phyloP scores from a whole-genome alignment of 2,888 invertebrate species.

The Psylliodes chrysocephalus region DNA sequence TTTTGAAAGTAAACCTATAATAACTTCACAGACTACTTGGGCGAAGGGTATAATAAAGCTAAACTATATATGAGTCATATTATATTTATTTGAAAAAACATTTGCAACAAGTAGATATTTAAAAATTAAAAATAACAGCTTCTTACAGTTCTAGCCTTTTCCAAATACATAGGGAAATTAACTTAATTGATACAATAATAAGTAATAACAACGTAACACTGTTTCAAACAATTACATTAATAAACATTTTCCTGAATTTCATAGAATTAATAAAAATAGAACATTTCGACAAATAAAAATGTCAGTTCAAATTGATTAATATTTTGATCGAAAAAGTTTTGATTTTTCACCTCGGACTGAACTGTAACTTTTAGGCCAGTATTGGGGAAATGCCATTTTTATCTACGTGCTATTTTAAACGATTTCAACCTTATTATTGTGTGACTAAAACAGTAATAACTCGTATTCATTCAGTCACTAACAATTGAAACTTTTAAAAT shows the following conservation, averaged over 20 bases:
- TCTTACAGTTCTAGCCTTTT: background rate
- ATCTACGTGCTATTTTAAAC: background rate
- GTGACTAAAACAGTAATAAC: background rate
- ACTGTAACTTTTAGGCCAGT: too few species aligned
- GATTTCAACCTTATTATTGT: background rate
- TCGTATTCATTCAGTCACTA: background rate
- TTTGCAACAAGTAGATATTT: conserved; percentile 9
- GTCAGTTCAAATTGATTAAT: too few species aligned
- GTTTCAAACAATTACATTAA: background rate
- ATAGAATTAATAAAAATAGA: background rate
- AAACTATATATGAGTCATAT: background rate
- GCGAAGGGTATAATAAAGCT: background rate
- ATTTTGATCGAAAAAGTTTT: too few species aligned
- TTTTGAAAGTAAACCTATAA: too few species aligned
- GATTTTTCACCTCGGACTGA: too few species aligned
- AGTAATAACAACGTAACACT: background rate
- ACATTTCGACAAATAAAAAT: background rate
- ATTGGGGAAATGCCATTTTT: too few species aligned
- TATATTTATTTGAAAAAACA: conserved; percentile 8
- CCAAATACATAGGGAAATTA: background rate
- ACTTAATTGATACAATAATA: too few species aligned
- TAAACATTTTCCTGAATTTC: background rate
- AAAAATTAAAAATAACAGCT: background rate
- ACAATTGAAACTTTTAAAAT: conserved; percentile 9
- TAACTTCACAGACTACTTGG: too few species aligned